Base-by-base conservation (phyloP, 2,797 vertebrate genomes). In the Spinibarbus caldwelli region DNA sequence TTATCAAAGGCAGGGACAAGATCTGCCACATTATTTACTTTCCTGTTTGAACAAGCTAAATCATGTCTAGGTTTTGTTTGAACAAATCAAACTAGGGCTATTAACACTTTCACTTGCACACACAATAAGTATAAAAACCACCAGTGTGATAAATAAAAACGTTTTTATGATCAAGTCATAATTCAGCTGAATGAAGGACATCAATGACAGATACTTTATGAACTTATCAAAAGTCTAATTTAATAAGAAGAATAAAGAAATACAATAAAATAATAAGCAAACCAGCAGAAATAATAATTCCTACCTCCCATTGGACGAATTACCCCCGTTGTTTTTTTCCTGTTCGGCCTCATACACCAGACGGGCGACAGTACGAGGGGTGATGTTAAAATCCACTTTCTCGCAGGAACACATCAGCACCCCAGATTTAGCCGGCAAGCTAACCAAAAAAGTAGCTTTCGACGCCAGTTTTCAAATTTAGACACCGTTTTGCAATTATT, bases 341-440 rank as follows among this genome's bases (percentile, higher is more conserved):
- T 92, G 94, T 86, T 95, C 95, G 91, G 95, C 95, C 90, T 95
- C 94, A 71, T 90, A 94, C 73, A 94, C 92, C 19, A 94, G 93
- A 90, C 94, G 94, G 81, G 94, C 91, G 72, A 96, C 94, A 81
- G 93, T 92, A 62, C 93, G 93, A 47, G 94, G 84, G 21, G 94
- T 87, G 43, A 94, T 85, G 90, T 93, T 95, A 90, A 94, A 95
- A 90, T 95, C 95, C 92, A 93, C 92, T 93, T 96, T 96, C 62
- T 96, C 95, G 81, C 92, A 94, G 87, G 95, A 96, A 89, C 94
- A 95, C 95, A 95, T 95, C 90, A 95, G 91, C 95, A 95, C 95
- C 86, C 41, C 93, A 36, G 71, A 54, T 54, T n/a, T 64, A 23
- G 36, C 26, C 12, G 19, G 72, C 49, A 47, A 79, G 79, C 82